phyloP scores from a whole-genome alignment of 2,113 vertebrate genomes.

The Sialia sialis region DNA sequence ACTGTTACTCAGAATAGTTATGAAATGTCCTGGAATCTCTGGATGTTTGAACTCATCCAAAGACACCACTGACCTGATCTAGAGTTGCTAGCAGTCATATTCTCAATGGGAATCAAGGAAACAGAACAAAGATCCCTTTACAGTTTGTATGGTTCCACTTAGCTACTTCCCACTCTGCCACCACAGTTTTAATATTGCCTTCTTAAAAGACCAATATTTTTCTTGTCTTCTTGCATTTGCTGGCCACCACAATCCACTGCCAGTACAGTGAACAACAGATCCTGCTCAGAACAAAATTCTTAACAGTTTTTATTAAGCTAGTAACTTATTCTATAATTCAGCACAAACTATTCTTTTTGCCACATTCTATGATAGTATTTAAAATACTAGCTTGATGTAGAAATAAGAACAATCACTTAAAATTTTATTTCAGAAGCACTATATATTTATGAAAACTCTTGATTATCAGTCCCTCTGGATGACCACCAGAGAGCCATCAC shows the following conservation, averaged over 20 bases:
- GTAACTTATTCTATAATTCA: not conserved
- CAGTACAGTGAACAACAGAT: not conserved
- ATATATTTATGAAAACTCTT: not conserved
- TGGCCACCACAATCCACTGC: not conserved
- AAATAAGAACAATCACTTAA: not conserved
- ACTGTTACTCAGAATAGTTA: not conserved
- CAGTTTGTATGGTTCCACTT: not conserved
- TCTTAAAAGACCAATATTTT: not conserved
- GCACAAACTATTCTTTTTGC: not conserved
- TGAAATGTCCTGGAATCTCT: not conserved
- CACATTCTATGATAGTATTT: not conserved
- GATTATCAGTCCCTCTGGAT: not conserved
- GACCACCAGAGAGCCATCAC: not conserved
- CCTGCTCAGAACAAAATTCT: not conserved
- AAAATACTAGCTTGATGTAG: not conserved
- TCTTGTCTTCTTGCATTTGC: not conserved
- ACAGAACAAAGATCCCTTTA: not conserved
- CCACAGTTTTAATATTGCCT: not conserved
- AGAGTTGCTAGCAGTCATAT: not conserved
- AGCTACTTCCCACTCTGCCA: not conserved
- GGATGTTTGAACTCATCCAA: not conserved
- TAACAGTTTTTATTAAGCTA: not conserved
- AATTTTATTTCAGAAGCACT: not conserved
- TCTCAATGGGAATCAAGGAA: not conserved
- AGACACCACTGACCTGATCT: not conserved